phyloP scores from a whole-genome alignment of 2,113 vertebrate species.

The Tylochromis polylepis region DNA sequence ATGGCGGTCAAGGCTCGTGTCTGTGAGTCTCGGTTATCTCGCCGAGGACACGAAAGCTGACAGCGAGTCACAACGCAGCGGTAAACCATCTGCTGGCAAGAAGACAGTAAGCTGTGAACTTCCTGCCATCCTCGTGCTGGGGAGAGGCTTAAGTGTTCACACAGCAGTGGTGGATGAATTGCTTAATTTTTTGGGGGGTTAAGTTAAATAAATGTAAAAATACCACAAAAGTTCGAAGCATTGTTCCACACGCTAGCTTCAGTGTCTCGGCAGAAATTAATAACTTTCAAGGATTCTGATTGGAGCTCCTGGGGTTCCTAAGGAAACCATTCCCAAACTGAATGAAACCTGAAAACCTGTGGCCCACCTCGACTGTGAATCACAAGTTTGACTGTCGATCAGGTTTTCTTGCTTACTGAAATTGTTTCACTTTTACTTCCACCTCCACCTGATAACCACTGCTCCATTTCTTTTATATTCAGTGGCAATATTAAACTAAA shows the following conservation, averaged over 20 bases:
- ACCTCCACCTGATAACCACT: no score
- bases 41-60: neutral
- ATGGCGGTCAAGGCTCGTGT: neutral
- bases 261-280: neutral
- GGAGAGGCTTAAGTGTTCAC: no score
- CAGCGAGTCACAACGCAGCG: constrained; percentile 4
- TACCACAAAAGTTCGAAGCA: neutral
- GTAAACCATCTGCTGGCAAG: neutral
- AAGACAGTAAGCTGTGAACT: neutral
- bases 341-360: neutral
- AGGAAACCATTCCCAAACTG: neutral
- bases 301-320: neutral
- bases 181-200: no score
- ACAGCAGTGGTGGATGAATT: no score
- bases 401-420: no score
- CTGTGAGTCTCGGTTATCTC: neutral
- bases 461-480: no score
- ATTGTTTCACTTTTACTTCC: no score
- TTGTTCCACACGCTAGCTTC: neutral
- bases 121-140: neutral
- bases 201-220: neutral
- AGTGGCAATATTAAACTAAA: no score
- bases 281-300: neutral
- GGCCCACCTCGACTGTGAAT: neutral
- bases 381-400: no score